Evolutionary conservation across 2,113 vertebrate species (phyloP), one percentile per base, ranked within the genome.

Genomic region (Saimiri boliviensis): DNA sequence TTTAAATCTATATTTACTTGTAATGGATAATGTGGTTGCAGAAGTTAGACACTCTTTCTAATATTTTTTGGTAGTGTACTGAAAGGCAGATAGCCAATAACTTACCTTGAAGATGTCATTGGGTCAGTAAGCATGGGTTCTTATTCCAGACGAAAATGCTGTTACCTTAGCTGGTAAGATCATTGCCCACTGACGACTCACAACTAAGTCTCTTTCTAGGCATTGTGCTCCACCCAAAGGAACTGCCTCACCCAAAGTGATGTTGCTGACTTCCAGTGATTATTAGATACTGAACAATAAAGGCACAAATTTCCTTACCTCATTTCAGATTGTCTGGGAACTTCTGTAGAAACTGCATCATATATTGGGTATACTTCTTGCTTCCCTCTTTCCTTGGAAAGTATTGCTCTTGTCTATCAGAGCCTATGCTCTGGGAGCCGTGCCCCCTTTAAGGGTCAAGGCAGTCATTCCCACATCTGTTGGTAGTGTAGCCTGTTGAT

Each of bases 31-130:
- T 77, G 27, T 47, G 4, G 74, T 47, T 30, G 27, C 74, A 56
- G 19, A 84, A 81, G 19, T 90, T 87, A 92, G 56, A 73, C 54
- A 84, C 13, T 82, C 70, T 96, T 89, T 92, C 54, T 92, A 79
- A 66, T 94, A 63, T 90, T 58, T 96, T 85, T 96, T 94, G 95
- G 60, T 91, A 93, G 42, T 37, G 42, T 66, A 35, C 89, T 83
- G 68, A n/a, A 95, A 95, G 17, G 60, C 35, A 68, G 12, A 23
- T 60, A 87, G 83, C 89, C 83, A 95, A 79, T 66, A 86, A 83
- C 89, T 89, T 92, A 81, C 81, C 94, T 73, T 79, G 40, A 79
- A 83, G 32, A 70, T 89, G 52, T 71, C 91, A 89, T 47, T 88
- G 66, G 32, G 73, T 82, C 82, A 89, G 66, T 93, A 90, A 95